These are phyloP conservation scores for Xestia c-nigrum DNA, from an alignment of 2,888 invertebrate species.

Conservation along the genomic window DNA sequence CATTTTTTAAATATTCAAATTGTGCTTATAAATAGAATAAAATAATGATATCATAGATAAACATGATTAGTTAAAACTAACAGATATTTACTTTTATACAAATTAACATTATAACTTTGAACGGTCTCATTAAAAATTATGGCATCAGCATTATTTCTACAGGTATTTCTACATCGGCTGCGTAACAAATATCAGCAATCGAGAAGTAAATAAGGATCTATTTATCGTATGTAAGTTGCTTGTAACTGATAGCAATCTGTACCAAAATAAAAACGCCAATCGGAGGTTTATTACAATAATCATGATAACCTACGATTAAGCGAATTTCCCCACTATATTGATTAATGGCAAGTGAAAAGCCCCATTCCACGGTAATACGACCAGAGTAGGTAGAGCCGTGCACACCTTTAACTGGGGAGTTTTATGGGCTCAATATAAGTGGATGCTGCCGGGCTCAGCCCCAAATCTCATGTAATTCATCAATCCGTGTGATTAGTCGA, in stretches of 20 bases:
- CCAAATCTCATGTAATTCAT: constrained; percentile 52
- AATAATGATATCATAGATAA: no score
- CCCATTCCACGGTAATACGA: constrained; percentile 21
- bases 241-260: constrained; percentile 5
- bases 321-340: constrained; percentile 50
- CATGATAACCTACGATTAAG: constrained; percentile 46
- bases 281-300: constrained; percentile 38
- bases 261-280: constrained; percentile 25
- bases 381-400: not conserved
- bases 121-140: no score
- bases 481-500: constrained; percentile 57
- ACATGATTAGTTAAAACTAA: no score
- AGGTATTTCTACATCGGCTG: no score
- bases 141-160: no score
- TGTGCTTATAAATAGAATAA: no score
- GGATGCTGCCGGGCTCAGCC: not conserved
- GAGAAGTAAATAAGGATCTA: not conserved
- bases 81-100: no score
- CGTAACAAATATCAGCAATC: not conserved
- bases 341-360: constrained; percentile 44
- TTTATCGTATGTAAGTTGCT: not conserved
- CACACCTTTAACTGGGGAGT: not conserved
- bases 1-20: no score
- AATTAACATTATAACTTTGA: no score
- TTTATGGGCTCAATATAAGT: not conserved